phyloP scores from a whole-genome alignment of 2,888 invertebrate species.

The Drosophila setosimentum region DNA sequence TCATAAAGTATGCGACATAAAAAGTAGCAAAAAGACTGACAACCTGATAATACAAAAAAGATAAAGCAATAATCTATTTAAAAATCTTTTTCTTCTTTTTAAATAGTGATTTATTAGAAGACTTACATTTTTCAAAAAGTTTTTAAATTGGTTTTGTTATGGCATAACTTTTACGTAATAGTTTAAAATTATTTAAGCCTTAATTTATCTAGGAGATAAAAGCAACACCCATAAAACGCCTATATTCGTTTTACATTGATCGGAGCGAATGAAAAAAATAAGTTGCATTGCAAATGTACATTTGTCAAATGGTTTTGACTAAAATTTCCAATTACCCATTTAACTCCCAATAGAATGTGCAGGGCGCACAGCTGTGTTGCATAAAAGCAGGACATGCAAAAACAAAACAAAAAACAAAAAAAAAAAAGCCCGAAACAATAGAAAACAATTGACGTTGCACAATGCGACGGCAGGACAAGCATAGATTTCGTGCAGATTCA shows the following conservation, averaged over 20 bases:
- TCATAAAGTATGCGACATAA: neutral
- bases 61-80: neutral
- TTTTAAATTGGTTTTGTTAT: neutral
- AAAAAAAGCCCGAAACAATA: slow-evolving; percentile 32
- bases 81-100: too few species aligned
- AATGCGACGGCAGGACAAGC: slow-evolving; percentile 42
- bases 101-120: neutral
- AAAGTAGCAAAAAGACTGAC: neutral
- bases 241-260: slow-evolving; percentile 19
- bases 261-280: slow-evolving; percentile 24
- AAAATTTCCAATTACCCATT: slow-evolving; percentile 39
- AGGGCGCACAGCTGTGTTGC: slow-evolving; percentile 27
- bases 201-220: neutral
- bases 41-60: neutral
- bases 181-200: neutral
- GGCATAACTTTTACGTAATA: neutral
- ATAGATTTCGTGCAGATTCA: slow-evolving; percentile 62
- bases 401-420: neutral
- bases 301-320: slow-evolving; percentile 12
- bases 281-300: slow-evolving; percentile 32
- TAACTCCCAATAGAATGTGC: slow-evolving; percentile 6
- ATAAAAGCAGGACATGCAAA: neutral
- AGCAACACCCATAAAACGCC: slow-evolving; percentile 2
- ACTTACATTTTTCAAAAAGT: neutral
- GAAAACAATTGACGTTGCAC: slow-evolving; percentile 69